These are phyloP conservation scores for Drosophila arizonae DNA, from an alignment of 1,140 invertebrate genomes.

Conservation along the genomic window DNA sequence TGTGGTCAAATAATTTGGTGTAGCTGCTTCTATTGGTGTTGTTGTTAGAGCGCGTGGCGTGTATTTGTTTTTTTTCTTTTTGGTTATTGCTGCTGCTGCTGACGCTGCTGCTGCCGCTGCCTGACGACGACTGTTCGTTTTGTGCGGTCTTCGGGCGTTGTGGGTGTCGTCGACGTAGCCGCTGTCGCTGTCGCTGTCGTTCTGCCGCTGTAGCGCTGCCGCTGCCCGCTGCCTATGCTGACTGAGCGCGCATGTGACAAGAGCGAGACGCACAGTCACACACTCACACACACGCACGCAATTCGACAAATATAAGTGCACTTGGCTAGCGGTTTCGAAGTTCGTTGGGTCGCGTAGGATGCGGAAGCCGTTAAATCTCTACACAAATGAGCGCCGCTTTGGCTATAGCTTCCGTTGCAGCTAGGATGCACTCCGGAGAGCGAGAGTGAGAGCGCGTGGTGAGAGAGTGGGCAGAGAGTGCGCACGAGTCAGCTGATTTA, in stretches of 20 bases:
- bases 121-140: slow-evolving; percentile 57
- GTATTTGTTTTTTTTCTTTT: slow-evolving; percentile 5
- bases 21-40: slow-evolving; percentile 2
- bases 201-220: slow-evolving; percentile 8
- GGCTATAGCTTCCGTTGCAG: slow-evolving; percentile 33
- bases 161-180: slow-evolving; percentile 44
- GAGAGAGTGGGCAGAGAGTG: slow-evolving; percentile 30
- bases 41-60: slow-evolving; percentile 38
- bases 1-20: slow-evolving; percentile 22
- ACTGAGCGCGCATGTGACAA: slow-evolving; percentile 59
- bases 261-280: slow-evolving; percentile 32
- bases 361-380: slow-evolving; percentile 46
- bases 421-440: slow-evolving; percentile 37
- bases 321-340: slow-evolving; percentile 38
- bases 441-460: slow-evolving; percentile 8
- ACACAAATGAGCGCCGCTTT: slow-evolving; percentile 33
- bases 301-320: slow-evolving; percentile 20
- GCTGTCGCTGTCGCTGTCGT: slow-evolving; percentile 28
- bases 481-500: slow-evolving; percentile 59
- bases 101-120: slow-evolving; percentile 57
- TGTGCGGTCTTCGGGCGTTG: slow-evolving; percentile 44
- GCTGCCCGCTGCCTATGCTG: slow-evolving; percentile 35
- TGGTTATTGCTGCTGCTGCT: slow-evolving; percentile 53
- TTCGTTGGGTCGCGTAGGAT: slow-evolving; percentile 45
- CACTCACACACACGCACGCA: slow-evolving; percentile 12